Base-by-base conservation (phyloP, 2,113 vertebrate species). In the Calyptomena viridis region DNA sequence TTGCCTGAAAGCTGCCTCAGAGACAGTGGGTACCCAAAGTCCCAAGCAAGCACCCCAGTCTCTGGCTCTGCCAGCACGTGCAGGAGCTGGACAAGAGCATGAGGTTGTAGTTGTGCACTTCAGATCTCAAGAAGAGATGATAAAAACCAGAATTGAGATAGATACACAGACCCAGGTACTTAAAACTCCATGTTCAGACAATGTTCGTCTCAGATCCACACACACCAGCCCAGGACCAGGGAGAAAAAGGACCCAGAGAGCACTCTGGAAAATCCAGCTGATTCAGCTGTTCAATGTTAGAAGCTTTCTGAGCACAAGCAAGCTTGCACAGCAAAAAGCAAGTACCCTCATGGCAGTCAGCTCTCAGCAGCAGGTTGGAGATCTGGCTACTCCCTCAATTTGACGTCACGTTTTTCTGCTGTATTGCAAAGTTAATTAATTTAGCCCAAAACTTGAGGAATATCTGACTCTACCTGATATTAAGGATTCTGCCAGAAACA, bases 71-170 rank as follows among this genome's bases (percentile, higher is more conserved):
- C 5, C 87, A 62, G 44, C 66, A 14, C 21, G 2, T 0, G 5
- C 37, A 31, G 76, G 62, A 49, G 52, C 8, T 27, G 11, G 5
- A 3, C 39, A 17, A 22, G 47, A 72, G 33, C 33, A 4, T 0
- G 39, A 35, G 21, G 33, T 0, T 46, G 30, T 11, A 1, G 20
- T 3, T 24, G 40, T 56, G 27, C 0, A 0, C 17, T 33, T 25
- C 74, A 59, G 69, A 23, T 3, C 30, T 4, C 2, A 39, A 44
- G 31, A 5, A 50, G 22, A 71, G 66, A 21, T 4, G 58, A 9
- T 5, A n/a, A 53, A 82, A 63, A 14, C 6, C 74, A 27, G 9
- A 60, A 20, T 0, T 0, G 7, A 16, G 59, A 10, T 1, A 33
- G 20, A 17, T 2, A 30, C 19, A 14, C 28, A 35, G 23, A 24